Conservation (phyloP, 2,888 invertebrate genomes). For the Nemurella pictetii region DNA sequence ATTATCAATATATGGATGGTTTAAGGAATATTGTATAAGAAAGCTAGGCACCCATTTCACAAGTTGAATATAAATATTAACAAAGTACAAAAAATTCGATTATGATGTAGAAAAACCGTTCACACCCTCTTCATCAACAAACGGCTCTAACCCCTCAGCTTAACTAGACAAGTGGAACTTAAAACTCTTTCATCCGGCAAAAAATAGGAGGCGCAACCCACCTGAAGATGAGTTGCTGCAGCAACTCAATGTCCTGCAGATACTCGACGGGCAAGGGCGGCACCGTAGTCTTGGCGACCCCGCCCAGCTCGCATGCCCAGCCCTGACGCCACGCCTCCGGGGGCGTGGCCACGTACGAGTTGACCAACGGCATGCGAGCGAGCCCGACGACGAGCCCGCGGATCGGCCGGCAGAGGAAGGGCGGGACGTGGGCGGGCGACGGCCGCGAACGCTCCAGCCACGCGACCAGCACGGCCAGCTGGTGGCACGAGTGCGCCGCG, state of each 20-base stretch:
- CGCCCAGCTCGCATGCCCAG: conserved; percentile 58
- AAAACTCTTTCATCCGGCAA: no score
- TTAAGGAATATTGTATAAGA: no score
- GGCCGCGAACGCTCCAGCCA: conserved; percentile 55
- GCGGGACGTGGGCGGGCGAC: conserved; percentile 51
- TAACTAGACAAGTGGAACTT: no score
- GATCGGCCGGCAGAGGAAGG: conserved; percentile 52
- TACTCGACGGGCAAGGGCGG: conserved; percentile 70
- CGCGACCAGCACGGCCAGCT: conserved; percentile 54
- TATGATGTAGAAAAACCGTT: no score
- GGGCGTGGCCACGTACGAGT: conserved; percentile 68
- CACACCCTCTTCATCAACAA: no score
- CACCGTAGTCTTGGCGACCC: conserved; percentile 53
- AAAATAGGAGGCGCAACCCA: no score
- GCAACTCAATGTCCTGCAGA: conserved; percentile 78
- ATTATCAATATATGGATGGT: no score
- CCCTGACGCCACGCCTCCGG: conserved; percentile 66
- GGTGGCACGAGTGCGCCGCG: conserved; percentile 54
- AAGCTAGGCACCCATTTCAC: no score
- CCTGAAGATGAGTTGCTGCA: conserved; percentile 85
- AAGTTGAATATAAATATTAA: no score
- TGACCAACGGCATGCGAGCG: conserved; percentile 63
- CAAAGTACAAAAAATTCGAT: no score
- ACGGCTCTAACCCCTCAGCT: no score
- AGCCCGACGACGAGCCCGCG: conserved; percentile 57